Evolutionary conservation across 2,113 vertebrate species (phyloP), one percentile per base, ranked within the genome.

Genomic region (Crotalus horridus): DNA sequence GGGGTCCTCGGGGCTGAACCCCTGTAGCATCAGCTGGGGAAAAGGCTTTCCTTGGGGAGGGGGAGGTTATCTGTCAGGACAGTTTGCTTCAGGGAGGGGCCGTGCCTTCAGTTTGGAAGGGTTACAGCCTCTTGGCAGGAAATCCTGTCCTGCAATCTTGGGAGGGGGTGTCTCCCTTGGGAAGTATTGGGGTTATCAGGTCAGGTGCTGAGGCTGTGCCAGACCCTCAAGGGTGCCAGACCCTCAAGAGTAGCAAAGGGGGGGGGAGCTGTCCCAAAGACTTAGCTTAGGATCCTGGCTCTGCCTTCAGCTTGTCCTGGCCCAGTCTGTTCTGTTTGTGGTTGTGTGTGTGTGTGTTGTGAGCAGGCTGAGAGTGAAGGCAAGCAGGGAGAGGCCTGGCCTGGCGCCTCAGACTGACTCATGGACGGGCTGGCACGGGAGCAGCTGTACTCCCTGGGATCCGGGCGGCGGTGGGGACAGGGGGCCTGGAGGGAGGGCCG

Each of bases 401-500:
- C 0, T n/a, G 17, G 89, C 0, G 39, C 11, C 74, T 43, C 26
- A 74, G 39, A 0, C 6, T 24, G 23, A 6, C 56, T 21, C 55
- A n/a, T 0, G 23, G 1, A 46, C 8, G n/a, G 64, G 64, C 64
- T 1, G 23, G 85, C 3, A 39, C 21, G 74, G 24, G 15, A n/a
- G n/a, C 11, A 33, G 29, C 64, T 15, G 12, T 11, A 13, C 64
- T 20, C 86, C 15, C 29, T 33, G 53, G 26, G 53, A 29, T 90
- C 13, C 0, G 46, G 74, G 88, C 48, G 24, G 55, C 89, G 61
- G 53, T 43, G 39, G 6, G 4, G 11, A 12, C 8, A 12, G 0
- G 43, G 0, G 0, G 59, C 58, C 0, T 0, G 0, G 54, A 53
- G 48, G 21, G 24, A 51, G 0, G n/a, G n/a, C 23, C 1, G 23